These are phyloP conservation scores for Drosophila aff. DNA, from an alignment of 1,140 invertebrate species.

Conservation along the genomic window DNA sequence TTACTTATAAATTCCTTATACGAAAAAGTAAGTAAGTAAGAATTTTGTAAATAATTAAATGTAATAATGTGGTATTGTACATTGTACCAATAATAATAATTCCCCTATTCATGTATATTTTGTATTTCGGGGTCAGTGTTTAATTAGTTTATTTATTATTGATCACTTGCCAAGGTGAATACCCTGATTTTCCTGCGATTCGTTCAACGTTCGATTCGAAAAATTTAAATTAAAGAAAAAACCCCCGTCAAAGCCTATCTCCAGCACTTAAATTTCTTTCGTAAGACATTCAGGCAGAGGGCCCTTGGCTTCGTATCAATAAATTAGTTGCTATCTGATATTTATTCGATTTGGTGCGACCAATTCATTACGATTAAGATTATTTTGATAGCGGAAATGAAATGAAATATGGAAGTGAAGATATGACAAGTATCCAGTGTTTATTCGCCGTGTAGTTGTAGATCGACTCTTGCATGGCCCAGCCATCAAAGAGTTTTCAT, in stretches of 20 bases:
- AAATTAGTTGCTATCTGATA: constrained; percentile 36
- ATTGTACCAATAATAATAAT: background rate
- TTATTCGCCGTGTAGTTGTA: constrained; percentile 13
- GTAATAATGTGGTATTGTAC: background rate
- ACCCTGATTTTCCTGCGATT: constrained; percentile 5
- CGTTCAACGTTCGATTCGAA: background rate
- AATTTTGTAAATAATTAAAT: too few relatives aligned
- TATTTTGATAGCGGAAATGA: constrained; percentile 21
- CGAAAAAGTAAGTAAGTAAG: too few relatives aligned
- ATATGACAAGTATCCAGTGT: constrained; percentile 8
- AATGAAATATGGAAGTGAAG: constrained; percentile 19
- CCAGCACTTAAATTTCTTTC: constrained; percentile 4
- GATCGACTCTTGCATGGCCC: constrained; percentile 33
- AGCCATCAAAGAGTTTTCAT: constrained; percentile 51
- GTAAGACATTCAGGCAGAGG: background rate
- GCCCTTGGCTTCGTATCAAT: constrained; percentile 27
- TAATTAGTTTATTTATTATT: constrained; percentile 4
- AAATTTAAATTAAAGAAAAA: constrained; percentile 14
- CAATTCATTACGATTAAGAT: constrained; percentile 30
- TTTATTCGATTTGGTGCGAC: constrained; percentile 19
- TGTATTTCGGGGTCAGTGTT: background rate
- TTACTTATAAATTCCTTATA: too few relatives aligned
- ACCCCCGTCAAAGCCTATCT: constrained; percentile 5
- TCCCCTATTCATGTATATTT: too few relatives aligned
- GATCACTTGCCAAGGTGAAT: constrained; percentile 1